phyloP scores from a whole-genome alignment of 2,797 vertebrate species.

The Danio choprae region DNA sequence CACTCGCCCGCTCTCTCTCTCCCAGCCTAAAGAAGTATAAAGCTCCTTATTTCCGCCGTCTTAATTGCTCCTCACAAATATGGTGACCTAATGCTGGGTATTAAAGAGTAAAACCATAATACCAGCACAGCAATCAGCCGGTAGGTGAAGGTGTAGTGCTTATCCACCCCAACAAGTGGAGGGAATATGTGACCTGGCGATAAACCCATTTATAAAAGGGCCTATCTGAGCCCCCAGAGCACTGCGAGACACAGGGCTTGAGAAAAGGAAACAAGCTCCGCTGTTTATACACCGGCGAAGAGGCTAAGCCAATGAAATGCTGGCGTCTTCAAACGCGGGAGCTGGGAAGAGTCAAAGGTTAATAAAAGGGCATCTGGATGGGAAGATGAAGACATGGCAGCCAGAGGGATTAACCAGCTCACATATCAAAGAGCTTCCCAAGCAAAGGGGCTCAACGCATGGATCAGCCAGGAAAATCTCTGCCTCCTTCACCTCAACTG shows the following conservation, averaged over 20 bases:
- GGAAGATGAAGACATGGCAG: constrained; percentile 82
- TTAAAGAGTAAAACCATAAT: constrained; percentile 49
- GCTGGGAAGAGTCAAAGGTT: constrained; percentile 83
- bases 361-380: constrained; percentile 83
- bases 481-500: constrained; percentile 72
- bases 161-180: constrained; percentile 42
- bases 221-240: constrained; percentile 63
- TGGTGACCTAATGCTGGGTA: constrained; percentile 38
- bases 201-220: constrained; percentile 68
- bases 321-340: constrained; percentile 79
- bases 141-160: constrained; percentile 29
- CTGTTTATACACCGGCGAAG: constrained; percentile 67
- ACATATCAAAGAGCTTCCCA: constrained; percentile 82
- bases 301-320: constrained; percentile 79
- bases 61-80: constrained; percentile 50
- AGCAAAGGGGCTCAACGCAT: constrained; percentile 61
- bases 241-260: constrained; percentile 73
- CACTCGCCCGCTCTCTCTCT: constrained; percentile 42
- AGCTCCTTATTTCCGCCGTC: constrained; percentile 46
- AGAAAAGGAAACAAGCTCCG: constrained; percentile 67
- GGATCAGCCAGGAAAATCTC: constrained; percentile 72
- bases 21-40: constrained; percentile 22
- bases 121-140: constrained; percentile 22
- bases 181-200: constrained; percentile 54
- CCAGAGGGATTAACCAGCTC: constrained; percentile 81